Conservation (phyloP, 1,140 invertebrate genomes). For the Nomia melanderi region DNA sequence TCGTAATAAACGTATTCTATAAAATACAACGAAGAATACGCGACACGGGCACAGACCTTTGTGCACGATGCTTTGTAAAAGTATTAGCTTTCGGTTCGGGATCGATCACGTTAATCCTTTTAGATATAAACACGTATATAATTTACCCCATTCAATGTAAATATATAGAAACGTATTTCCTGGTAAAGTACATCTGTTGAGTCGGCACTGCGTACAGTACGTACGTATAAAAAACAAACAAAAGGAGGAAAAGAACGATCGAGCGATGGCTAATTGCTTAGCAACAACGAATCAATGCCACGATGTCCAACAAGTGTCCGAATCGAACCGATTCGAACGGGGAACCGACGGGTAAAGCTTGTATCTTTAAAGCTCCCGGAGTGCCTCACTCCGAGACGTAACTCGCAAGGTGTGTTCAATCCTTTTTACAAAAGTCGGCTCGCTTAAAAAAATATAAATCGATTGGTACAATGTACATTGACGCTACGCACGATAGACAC, state of each 20-base stretch:
- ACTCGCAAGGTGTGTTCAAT: too few species aligned
- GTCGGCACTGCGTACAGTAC: background rate
- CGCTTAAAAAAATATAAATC: slow-evolving; percentile 19
- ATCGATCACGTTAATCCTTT: slow-evolving; percentile 18
- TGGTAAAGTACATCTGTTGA: slow-evolving; percentile 35
- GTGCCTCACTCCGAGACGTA: too few species aligned
- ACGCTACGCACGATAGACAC: slow-evolving; percentile 9
- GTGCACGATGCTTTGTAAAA: slow-evolving; percentile 49
- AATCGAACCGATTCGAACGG: background rate
- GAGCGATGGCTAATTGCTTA: background rate
- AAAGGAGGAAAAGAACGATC: background rate
- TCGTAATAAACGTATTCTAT: slow-evolving; percentile 67
- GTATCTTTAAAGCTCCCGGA: slow-evolving; percentile 13
- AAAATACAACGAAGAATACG: slow-evolving; percentile 63
- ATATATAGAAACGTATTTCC: slow-evolving; percentile 38
- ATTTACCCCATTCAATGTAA: slow-evolving; percentile 32
- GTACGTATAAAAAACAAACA: slow-evolving; percentile 2
- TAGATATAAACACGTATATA: slow-evolving; percentile 29
- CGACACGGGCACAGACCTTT: slow-evolving; percentile 29
- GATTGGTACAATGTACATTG: background rate
- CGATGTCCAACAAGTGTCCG: background rate
- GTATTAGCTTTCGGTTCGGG: slow-evolving; percentile 14
- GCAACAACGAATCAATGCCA: background rate
- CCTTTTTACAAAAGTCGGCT: background rate
- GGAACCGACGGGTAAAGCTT: background rate